Evolutionary conservation across 2,888 invertebrate genomes (phyloP), one percentile per base, ranked within the genome.

Genomic region (Stenchaetothrips biformis): DNA sequence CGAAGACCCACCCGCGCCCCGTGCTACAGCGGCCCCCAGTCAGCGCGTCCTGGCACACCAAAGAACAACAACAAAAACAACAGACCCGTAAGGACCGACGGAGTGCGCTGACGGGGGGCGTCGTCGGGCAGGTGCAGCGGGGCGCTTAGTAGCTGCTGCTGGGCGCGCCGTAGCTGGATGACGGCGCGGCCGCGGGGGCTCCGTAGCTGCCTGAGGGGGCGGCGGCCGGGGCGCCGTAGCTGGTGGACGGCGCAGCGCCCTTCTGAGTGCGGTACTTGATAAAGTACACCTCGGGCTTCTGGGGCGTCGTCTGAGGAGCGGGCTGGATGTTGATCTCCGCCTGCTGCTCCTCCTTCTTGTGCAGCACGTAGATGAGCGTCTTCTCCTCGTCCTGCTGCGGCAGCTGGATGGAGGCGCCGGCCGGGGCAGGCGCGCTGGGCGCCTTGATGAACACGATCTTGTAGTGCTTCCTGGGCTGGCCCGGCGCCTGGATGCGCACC

Each of bases 201-300:
- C 67, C 67, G 67, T 67, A 67, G 67, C 67, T 67, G 67, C 21
- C n/a, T 9, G 67, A 67, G 6, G 67, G 67, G 6, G 67, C 80
- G 78, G 80, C 25, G 67, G 78, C 78, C 16, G 80, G 80, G 48
- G 80, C 74, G 37, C 80, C 80, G 80, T 80, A 80, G 62, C 67
- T 78, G 25, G 80, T 78, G 78, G 80, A 78, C 6, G 78, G 78
- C 21, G 67, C 67, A 21, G 53, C 78, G 16, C 78, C 67, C 67
- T 67, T 67, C 67, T 67, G 67, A 4, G 67, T 67, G 67, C 85
- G 67, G 84, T 86, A 86, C 13, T 85, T 83, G 82, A 86, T 85
- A 82, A 86, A 86, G 83, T 85, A 85, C 11, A 85, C 86, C 82
- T 86, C 85, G 13, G 86, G 86, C 81, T 86, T 86, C 81, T 83